Base-by-base conservation (phyloP, 2,797 vertebrate genomes). In the Falco columbarius region DNA sequence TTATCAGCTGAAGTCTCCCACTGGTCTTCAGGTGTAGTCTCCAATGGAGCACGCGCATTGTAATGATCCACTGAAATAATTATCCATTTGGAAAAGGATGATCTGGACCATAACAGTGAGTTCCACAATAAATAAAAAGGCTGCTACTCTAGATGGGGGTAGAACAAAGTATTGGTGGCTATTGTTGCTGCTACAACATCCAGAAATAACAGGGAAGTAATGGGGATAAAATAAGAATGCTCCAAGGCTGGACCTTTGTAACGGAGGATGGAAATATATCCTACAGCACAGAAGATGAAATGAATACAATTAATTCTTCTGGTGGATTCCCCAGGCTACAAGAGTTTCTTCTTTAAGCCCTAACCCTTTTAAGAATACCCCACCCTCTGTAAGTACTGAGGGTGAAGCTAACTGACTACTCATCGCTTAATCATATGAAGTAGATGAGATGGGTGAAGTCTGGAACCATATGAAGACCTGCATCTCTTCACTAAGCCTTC, bases 61-160 rank as follows among this genome's bases (percentile, higher is more conserved):
- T 17, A 89, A 91, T 52, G 74, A 95, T 95, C 80, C 90, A 92
- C 10, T n/a, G 75, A 89, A 95, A 91, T n/a, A 82, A 63, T 52
- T 27, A 81, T 55, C 92, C 86, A 61, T 77, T 67, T 46, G 46
- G 55, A 94, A 86, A 55, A 72, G 63, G 32, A 89, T 90, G 75
- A 80, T 68, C 84, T 86, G 86, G 68, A 89, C 51, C n/a, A 51
- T 30, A 81, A 62, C 38, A 59, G 18, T 4, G 42, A 93, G 54
- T 58, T 95, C 79, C 90, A 84, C 52, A 71, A 46, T 23, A 54
- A 91, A 47, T 74, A 63, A 90, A 62, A 73, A 88, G 49, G 40
- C 36, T 66, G 42, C 68, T 92, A 95, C 27, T 86, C 91, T 30
- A 74, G 54, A 74, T 73, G 58, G 92, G 32, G 27, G 36, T 21